These are phyloP conservation scores for Phrynosoma platyrhinos DNA, from an alignment of 2,113 vertebrate genomes.

Conservation along the genomic window DNA sequence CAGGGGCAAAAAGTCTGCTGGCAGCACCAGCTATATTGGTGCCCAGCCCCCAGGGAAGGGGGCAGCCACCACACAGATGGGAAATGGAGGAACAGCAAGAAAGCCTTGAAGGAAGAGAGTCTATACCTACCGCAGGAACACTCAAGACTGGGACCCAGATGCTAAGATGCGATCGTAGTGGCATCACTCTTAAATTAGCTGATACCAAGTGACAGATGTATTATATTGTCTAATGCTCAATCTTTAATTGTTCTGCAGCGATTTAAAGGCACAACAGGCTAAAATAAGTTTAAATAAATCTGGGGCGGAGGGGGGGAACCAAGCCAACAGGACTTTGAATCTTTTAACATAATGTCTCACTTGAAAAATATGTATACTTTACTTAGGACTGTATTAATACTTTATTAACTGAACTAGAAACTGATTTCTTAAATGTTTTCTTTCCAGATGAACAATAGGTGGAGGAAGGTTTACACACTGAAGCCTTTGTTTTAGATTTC, in stretches of 20 bases:
- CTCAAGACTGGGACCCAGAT: constrained; percentile 66
- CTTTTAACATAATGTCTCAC: constrained; percentile 34
- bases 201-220: constrained; percentile 66
- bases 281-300: constrained; percentile 65
- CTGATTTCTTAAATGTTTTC: constrained; percentile 51
- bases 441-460: constrained; percentile 45
- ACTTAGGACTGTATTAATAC: constrained; percentile 42
- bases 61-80: constrained; percentile 74
- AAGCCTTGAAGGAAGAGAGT: constrained; percentile 59
- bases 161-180: constrained; percentile 63
- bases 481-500: constrained; percentile 54
- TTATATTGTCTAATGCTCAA: constrained; percentile 57
- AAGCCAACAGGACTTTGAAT: constrained; percentile 57
- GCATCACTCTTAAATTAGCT: constrained; percentile 57
- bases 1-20: constrained; percentile 64
- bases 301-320: background rate
- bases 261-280: constrained; percentile 52
- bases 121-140: constrained; percentile 56
- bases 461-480: constrained; percentile 39
- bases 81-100: constrained; percentile 58
- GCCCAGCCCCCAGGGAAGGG: constrained; percentile 66
- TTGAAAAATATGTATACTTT: constrained; percentile 36
- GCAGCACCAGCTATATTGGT: constrained; percentile 59
- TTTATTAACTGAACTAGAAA: constrained; percentile 46
- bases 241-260: constrained; percentile 54